Percentiles rank a stretch among this genome's conserved stretches.
Evolutionary conservation across 2,797 vertebrate genomes (phyloP).

Genomic region (Chromobotia macracanthus): DNA sequence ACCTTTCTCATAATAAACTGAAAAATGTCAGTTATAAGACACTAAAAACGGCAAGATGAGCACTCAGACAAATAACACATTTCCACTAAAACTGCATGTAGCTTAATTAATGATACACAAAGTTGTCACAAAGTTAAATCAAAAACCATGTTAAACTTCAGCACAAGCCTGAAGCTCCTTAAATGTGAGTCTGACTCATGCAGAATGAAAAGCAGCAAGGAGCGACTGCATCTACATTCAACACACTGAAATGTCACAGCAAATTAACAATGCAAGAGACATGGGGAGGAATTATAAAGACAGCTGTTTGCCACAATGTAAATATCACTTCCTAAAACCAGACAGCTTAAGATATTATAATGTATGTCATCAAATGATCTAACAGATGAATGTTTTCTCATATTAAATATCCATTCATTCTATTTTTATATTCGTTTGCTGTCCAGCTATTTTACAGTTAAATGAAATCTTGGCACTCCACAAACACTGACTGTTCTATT

Average conservation of each 20-base stretch:
- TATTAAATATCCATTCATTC: no score
- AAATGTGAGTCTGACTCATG: neutral
- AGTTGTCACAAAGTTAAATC: neutral
- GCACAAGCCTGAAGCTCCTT: neutral
- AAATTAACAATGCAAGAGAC: slow-evolving; percentile 4
- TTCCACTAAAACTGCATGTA: slow-evolving; percentile 17
- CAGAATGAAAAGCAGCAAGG: neutral
- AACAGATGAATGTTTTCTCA: no score
- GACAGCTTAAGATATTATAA: neutral
- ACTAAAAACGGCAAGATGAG: no score
- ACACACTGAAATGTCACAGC: slow-evolving; percentile 20
- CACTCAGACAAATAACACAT: neutral
- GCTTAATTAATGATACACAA: slow-evolving; percentile 41
- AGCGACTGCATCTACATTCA: neutral
- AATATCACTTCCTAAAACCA: neutral
- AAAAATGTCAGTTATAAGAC: neutral
- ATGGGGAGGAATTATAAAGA: no score
- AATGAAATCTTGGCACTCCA: neutral
- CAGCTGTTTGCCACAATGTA: no score
- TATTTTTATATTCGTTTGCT: neutral
- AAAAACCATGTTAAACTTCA: slow-evolving; percentile 18
- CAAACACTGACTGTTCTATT: neutral
- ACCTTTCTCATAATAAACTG: no score
- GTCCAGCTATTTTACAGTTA: neutral
- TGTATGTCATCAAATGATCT: neutral